Conservation (phyloP, 2,888 invertebrate genomes). For the Cantharis rustica region DNA sequence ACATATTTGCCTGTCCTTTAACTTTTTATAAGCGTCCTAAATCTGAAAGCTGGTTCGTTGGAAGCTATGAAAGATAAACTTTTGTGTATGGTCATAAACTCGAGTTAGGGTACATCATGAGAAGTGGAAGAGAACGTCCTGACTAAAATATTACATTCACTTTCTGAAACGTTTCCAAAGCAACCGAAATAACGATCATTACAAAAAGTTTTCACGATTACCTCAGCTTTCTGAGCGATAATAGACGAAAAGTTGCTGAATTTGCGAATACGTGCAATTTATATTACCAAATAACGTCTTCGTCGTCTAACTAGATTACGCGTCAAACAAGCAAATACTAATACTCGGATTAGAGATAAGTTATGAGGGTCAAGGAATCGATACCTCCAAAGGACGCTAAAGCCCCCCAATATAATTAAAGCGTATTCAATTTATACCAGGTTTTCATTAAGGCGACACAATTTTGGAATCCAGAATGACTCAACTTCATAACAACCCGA, state of each 20-base stretch:
- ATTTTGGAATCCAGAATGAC: conserved; percentile 10
- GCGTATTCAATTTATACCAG: conserved; percentile 27
- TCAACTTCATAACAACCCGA: conserved; percentile 18
- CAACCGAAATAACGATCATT: conserved; percentile 14
- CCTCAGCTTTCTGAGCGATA: not conserved
- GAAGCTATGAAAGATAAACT: conserved; percentile 25
- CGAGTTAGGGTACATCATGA: conserved; percentile 20
- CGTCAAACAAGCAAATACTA: conserved; percentile 12
- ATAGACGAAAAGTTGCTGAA: conserved; percentile 10
- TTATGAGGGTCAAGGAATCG: conserved; percentile 24
- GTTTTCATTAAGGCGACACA: conserved; percentile 13
- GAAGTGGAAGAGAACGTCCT: conserved; percentile 20
- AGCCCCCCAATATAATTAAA: conserved; percentile 22
- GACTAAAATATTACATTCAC: conserved; percentile 19
- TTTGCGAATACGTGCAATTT: conserved; percentile 12
- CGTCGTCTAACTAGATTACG: conserved; percentile 9
- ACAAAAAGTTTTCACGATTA: conserved; percentile 14
- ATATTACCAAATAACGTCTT: conserved; percentile 10
- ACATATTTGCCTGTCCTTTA: conserved; percentile 30
- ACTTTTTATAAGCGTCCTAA: conserved; percentile 30
- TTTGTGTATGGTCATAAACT: conserved; percentile 29
- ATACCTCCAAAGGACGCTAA: conserved; percentile 4
- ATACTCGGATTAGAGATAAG: conserved; percentile 14
- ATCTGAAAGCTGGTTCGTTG: conserved; percentile 23
- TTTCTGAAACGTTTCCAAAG: conserved; percentile 16